These are phyloP conservation scores for Bradypodion pumilum DNA, from an alignment of 2,797 vertebrate species.

Conservation along the genomic window DNA sequence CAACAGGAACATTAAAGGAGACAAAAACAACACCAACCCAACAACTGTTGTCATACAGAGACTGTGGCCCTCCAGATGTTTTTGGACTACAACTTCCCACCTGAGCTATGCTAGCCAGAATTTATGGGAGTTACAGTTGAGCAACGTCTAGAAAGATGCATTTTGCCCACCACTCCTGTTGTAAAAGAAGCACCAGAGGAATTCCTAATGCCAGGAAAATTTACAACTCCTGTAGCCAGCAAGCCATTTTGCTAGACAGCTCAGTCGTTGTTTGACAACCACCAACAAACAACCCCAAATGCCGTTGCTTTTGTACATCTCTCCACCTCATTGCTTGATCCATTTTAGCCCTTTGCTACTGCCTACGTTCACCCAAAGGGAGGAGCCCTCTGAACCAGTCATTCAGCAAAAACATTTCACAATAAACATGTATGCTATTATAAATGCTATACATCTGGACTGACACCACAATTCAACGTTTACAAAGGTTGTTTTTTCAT, in stretches of 20 bases:
- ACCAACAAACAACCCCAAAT: not conserved
- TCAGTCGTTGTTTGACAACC: not conserved
- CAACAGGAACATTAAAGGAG: not conserved
- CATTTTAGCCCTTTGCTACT: not conserved
- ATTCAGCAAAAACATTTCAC: not conserved
- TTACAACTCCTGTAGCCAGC: not conserved
- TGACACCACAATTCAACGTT: constrained; percentile 20
- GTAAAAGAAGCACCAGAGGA: not conserved
- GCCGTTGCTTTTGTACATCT: not conserved
- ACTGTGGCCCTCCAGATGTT: not conserved
- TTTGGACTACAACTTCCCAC: too few relatives aligned
- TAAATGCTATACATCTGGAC: rapidly evolving
- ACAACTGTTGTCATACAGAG: not conserved
- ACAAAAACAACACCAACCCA: too few relatives aligned
- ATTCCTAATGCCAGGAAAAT: not conserved
- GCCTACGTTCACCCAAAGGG: not conserved
- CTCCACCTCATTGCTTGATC: not conserved
- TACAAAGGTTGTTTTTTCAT: constrained; percentile 19
- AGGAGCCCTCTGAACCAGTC: not conserved
- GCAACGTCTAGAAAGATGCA: too few relatives aligned
- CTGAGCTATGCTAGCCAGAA: too few relatives aligned
- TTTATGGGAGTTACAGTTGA: too few relatives aligned
- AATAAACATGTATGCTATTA: not conserved
- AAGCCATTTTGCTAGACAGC: not conserved
- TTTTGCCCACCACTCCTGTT: too few relatives aligned